Base-by-base conservation (phyloP, 2,888 invertebrate genomes). In the Melanotus villosus region DNA sequence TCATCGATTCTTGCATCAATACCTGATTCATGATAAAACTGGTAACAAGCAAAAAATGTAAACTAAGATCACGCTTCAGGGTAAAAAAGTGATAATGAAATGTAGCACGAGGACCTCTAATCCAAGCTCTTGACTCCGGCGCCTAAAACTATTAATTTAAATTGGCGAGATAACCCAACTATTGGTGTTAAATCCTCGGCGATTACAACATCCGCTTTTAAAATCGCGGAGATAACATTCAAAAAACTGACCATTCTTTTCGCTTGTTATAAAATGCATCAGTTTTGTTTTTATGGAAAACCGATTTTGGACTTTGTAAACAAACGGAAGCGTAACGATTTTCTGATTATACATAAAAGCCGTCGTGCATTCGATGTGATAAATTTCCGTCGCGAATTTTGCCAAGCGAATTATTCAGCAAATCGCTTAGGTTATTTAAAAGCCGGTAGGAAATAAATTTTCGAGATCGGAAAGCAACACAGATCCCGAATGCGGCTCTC, bases 141-240 rank as follows among this genome's bases (percentile, higher is more conserved):
- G 64, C 64, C 64, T 64, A 56, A 45, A 34, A 54, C 56, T 14
- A 54, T 41, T 52, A 64, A 56, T 64, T 64, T 43, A 64, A 64
- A 52, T 64, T 64, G 43, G 41, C 64, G 26, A 41, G 64, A 64
- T 64, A 64, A 56, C 54, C 41, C 21, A 54, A 32, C 34, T 34
- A 62, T 62, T 12, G 64, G 64, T 56, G 54, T 64, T 54, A 64
- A 64, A 64, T 64, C 64, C 32, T 19, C 50, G 36, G 45, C 38
- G 54, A 64, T 64, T 64, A 56, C 56, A 30, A 52, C 52, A 52
- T 32, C 52, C 32, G 52, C 52, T 23, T 52, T 52, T 52, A 52
- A 52, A 30, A 52, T 52, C n/a, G 30, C 32, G 12, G 16, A 52
- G 52, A 52, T 52, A 52, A 52, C 10, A 50, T 10, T 14, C 9